phyloP scores from a whole-genome alignment of 2,797 vertebrate genomes.

The Leucoraja ocellata region DNA sequence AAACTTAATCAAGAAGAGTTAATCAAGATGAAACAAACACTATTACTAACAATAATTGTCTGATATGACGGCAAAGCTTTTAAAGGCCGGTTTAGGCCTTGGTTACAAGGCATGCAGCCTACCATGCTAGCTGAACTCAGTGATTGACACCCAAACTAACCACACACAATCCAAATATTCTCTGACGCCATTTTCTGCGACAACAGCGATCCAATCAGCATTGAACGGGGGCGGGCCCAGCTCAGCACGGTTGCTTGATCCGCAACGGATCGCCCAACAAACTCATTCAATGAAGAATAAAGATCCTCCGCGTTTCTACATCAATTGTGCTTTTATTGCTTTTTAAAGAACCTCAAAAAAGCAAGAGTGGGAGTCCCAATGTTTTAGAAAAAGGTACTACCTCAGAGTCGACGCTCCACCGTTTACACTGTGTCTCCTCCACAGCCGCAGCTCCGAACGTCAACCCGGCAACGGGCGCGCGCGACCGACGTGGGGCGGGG shows the following conservation, averaged over 20 bases:
- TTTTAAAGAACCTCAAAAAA: not conserved
- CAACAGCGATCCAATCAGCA: not conserved
- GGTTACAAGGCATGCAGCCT: not conserved
- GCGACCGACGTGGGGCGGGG: no score
- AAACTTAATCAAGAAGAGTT: not conserved
- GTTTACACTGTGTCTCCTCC: not conserved
- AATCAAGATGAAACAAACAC: not conserved
- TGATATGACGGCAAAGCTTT: not conserved
- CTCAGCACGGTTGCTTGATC: slow-evolving; percentile 13
- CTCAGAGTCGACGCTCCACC: slow-evolving; percentile 3
- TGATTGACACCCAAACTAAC: slow-evolving; percentile 6
- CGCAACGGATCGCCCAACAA: not conserved
- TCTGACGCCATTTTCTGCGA: slow-evolving; percentile 38
- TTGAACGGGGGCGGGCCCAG: not conserved
- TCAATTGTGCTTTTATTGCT: not conserved
- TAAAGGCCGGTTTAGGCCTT: not conserved
- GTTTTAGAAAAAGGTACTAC: slow-evolving; percentile 4
- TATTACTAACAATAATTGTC: not conserved
- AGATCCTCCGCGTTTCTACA: not conserved
- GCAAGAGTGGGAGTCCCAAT: not conserved
- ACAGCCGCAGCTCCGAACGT: not conserved
- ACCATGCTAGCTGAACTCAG: slow-evolving; percentile 10
- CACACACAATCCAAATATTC: not conserved
- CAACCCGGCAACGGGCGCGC: not conserved
- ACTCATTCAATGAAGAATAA: not conserved